These are phyloP conservation scores for Clavelina lepadiformis DNA, from an alignment of 23 tunicate genomes.

Conservation along the genomic window DNA sequence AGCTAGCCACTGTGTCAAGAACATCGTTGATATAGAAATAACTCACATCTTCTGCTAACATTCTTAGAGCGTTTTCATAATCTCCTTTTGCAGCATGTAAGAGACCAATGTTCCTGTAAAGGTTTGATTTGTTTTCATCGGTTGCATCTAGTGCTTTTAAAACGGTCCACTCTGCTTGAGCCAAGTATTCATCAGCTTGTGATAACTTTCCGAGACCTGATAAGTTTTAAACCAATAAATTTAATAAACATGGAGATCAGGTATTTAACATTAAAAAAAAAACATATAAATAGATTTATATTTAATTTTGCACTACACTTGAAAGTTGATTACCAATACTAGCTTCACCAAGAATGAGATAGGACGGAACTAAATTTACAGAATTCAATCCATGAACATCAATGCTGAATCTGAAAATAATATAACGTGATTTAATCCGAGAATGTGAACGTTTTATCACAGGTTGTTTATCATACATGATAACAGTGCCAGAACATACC, in stretches of 20 bases:
- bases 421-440: too few species aligned
- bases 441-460: too few species aligned
- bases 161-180: conserved; percentile 98
- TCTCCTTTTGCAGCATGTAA: conserved; percentile 94
- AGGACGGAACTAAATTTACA: conserved; percentile 79
- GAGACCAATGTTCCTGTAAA: conserved; percentile 76
- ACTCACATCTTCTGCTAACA: conserved; percentile 91
- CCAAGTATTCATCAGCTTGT: conserved; percentile 94
- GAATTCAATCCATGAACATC: conserved; percentile 90
- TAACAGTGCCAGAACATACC: too few species aligned
- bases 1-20: too few species aligned
- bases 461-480: too few species aligned
- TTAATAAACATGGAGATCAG: too few species aligned
- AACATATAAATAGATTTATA: too few species aligned
- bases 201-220: conserved; percentile 85
- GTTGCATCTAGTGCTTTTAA: conserved; percentile 75
- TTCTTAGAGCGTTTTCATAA: conserved; percentile 75
- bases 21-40: too few species aligned
- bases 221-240: neutral
- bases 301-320: neutral
- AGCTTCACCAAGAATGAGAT: conserved; percentile 81
- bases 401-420: conserved; percentile 90
- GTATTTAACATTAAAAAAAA: too few species aligned
- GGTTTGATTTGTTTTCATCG: conserved; percentile 62
- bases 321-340: conserved; percentile 56